Conservation (phyloP, 1,140 invertebrate species). For the Drosophila malerkotliana region DNA sequence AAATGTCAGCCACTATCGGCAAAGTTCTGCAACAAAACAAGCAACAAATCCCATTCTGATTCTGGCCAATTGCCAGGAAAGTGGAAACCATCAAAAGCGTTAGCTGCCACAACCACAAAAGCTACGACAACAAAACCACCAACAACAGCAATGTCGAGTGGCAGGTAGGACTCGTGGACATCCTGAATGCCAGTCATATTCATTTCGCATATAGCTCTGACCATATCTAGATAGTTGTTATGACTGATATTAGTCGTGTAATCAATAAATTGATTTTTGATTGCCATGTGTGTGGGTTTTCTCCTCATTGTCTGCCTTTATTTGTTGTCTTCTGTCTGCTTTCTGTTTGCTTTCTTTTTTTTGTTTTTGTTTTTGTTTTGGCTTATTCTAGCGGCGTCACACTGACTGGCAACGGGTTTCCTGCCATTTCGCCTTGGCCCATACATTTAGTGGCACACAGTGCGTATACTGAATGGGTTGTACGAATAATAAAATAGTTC, state of each 20-base stretch:
- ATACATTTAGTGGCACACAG: neutral
- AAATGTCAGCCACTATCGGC: constrained; percentile 14
- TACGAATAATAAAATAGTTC: too few species aligned
- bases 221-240: constrained; percentile 41
- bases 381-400: constrained; percentile 52
- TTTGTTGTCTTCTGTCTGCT: constrained; percentile 34
- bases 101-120: constrained; percentile 13
- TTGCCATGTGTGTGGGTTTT: constrained; percentile 52
- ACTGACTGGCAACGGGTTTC: constrained; percentile 59
- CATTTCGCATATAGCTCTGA: constrained; percentile 1
- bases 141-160: constrained; percentile 59
- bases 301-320: constrained; percentile 23
- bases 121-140: constrained; percentile 8
- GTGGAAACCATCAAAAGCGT: constrained; percentile 23
- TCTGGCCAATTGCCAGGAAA: constrained; percentile 58
- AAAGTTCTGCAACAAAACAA: constrained; percentile 34
- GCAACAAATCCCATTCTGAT: constrained; percentile 27
- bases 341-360: constrained; percentile 8
- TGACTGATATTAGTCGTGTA: constrained; percentile 63
- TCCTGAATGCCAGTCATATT: constrained; percentile 5
- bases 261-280: constrained; percentile 83
- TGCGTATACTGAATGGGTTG: constrained; percentile 34
- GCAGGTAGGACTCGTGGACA: constrained; percentile 54
- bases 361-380: constrained; percentile 10
- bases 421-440: constrained; percentile 16